Evolutionary conservation across 2,113 vertebrate genomes (phyloP).

Genomic region (Tamias sibiricus): DNA sequence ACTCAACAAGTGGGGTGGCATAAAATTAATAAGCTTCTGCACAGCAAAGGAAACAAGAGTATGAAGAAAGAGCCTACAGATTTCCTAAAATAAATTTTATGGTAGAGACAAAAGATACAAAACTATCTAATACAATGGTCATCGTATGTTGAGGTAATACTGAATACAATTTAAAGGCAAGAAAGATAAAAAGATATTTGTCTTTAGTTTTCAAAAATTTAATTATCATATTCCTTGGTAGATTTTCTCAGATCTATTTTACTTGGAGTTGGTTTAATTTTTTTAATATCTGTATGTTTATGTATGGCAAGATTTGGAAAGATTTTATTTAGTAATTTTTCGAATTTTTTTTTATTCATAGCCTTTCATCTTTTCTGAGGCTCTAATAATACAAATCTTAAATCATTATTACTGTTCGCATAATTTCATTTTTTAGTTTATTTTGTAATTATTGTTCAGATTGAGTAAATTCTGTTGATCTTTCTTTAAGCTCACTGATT

Average conservation of each 20-base stretch:
- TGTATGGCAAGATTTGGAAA: neutral
- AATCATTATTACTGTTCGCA: neutral
- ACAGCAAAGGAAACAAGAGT: too few relatives aligned
- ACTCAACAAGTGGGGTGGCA: too few relatives aligned
- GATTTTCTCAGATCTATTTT: neutral
- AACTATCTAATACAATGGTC: too few relatives aligned
- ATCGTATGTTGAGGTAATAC: too few relatives aligned
- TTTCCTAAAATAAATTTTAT: too few relatives aligned
- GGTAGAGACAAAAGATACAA: too few relatives aligned
- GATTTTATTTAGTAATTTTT: neutral
- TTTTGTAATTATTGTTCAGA: neutral
- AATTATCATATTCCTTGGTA: neutral
- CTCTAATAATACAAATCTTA: neutral
- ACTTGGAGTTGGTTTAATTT: neutral
- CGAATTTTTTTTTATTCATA: too few relatives aligned
- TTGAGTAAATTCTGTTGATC: neutral
- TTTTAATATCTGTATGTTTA: neutral
- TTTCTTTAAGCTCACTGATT: neutral
- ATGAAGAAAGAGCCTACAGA: too few relatives aligned
- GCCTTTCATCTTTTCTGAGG: neutral
- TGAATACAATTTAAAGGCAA: too few relatives aligned
- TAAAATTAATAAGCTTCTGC: too few relatives aligned
- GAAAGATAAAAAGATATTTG: neutral
- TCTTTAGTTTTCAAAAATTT: neutral
- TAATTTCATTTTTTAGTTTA: neutral